These are phyloP conservation scores for Meta bourneti DNA, from an alignment of 2,888 invertebrate species.

Conservation along the genomic window DNA sequence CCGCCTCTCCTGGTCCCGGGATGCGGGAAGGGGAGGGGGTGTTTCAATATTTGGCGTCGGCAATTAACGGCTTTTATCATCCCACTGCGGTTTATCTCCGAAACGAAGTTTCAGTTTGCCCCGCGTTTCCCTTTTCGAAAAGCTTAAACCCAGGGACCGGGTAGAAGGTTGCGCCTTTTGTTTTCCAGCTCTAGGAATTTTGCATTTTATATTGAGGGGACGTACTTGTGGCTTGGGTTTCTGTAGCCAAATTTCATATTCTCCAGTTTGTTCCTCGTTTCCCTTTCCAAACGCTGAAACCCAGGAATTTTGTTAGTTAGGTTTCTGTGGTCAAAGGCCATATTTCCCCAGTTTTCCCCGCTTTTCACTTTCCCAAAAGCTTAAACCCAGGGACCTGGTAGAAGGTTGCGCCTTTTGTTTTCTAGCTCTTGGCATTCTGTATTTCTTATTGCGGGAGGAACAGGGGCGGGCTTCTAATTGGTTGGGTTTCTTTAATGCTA, in stretches of 20 bases:
- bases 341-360: constrained; percentile 1
- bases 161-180: not conserved
- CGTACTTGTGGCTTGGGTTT: no score
- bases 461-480: no score
- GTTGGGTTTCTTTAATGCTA: no score
- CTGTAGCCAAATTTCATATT: no score
- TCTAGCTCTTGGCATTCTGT: no score
- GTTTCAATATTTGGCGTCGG: constrained; percentile 60
- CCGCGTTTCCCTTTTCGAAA: constrained; percentile 7
- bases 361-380: not conserved
- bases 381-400: not conserved
- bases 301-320: no score
- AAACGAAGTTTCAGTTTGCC: constrained; percentile 50
- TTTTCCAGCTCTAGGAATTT: not conserved
- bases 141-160: not conserved
- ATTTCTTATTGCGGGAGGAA: no score
- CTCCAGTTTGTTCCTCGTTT: no score
- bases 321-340: no score
- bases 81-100: constrained; percentile 57
- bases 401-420: not conserved
- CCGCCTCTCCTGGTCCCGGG: not conserved
- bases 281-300: no score
- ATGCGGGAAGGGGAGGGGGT: constrained; percentile 21
- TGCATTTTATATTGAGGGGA: no score
- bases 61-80: constrained; percentile 70